These are phyloP conservation scores for Cheilosia impressa DNA, from an alignment of 2,888 invertebrate genomes.

Conservation along the genomic window DNA sequence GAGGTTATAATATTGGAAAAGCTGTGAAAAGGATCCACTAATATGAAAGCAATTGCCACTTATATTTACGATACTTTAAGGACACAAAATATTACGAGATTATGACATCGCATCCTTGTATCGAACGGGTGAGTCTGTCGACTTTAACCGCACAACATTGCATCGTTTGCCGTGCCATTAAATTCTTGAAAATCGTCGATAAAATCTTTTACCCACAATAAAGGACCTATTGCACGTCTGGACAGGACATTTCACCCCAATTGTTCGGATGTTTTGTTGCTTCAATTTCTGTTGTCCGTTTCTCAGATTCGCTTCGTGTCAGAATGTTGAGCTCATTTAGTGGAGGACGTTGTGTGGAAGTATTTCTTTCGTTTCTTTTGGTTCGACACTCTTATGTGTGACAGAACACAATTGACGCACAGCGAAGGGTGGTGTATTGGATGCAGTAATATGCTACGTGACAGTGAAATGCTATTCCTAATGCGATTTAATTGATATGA, in stretches of 20 bases:
- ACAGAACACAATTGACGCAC: no score
- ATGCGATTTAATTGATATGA: no score
- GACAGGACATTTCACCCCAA: slow-evolving; percentile 67
- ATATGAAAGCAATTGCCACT: slow-evolving; percentile 66
- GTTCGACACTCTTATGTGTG: no score
- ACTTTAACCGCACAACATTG: slow-evolving; percentile 56
- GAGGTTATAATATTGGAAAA: slow-evolving; percentile 35
- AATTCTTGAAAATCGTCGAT: slow-evolving; percentile 72
- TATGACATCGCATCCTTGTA: slow-evolving; percentile 62
- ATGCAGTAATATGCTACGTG: no score
- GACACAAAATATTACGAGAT: slow-evolving; percentile 61
- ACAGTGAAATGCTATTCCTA: no score
- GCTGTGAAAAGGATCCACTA: slow-evolving; percentile 66
- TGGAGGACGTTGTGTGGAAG: background rate
- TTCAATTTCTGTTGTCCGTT: slow-evolving; percentile 22
- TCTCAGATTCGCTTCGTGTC: slow-evolving; percentile 45
- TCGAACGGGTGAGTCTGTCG: slow-evolving; percentile 1
- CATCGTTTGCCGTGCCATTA: slow-evolving; percentile 73
- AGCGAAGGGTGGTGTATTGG: no score
- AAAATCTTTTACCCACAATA: slow-evolving; percentile 70
- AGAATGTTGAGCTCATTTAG: slow-evolving; percentile 53
- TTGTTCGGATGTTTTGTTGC: slow-evolving; percentile 53
- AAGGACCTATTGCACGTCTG: slow-evolving; percentile 74
- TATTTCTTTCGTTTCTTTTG: slow-evolving; percentile 4
- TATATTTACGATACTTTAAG: slow-evolving; percentile 73